Base-by-base conservation (phyloP, 2,113 vertebrate species). In the Leucoraja erinaceus region DNA sequence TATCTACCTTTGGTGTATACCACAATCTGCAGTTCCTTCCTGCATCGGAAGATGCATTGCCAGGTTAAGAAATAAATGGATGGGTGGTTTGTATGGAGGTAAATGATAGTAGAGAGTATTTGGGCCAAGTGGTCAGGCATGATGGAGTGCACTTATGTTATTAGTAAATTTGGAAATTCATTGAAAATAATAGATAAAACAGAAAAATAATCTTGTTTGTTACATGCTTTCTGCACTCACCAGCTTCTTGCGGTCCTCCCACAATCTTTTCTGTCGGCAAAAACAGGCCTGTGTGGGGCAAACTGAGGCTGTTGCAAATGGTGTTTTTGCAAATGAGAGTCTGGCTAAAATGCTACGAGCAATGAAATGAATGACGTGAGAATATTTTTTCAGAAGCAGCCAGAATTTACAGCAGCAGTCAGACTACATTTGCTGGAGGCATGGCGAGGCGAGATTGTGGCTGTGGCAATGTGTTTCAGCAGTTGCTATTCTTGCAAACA, bases 361-460 rank as follows among this genome's bases (percentile, higher is more conserved):
- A 90, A 33, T 38, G 66, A 63, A 90, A 90, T 90, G 88, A 90
- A 70, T 47, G 9, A 47, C 70, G 63, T 38, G n/a, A 90, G 47
- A 90, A 68, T n/a, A 88, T 70, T 31, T 90, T 33, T 38, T 90
- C 68, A 25, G 33, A 70, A 70, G 33, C 14, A 70, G 33, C 33
- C 63, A 47, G 66, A 47, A 66, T 70, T 90, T 70, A 90, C 66
- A 47, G 31, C 88, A 70, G 66, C 25, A 70, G 14, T 12, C n/a
- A 47, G n/a, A 47, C 83, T 72, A 66, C 2, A 31, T 38, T 66
- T 10, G 63, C 66, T 14, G 28, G 86, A 38, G 61, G 63, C 31
- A 38, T 90, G 88, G 66, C 3, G 33, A 70, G 20, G 18, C 61
- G 59, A 66, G 22, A 66, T 90, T 22, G 63, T 63, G 16, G 1